Conservation (phyloP, 2,888 invertebrate species). For the Lithophane ornitopus region DNA sequence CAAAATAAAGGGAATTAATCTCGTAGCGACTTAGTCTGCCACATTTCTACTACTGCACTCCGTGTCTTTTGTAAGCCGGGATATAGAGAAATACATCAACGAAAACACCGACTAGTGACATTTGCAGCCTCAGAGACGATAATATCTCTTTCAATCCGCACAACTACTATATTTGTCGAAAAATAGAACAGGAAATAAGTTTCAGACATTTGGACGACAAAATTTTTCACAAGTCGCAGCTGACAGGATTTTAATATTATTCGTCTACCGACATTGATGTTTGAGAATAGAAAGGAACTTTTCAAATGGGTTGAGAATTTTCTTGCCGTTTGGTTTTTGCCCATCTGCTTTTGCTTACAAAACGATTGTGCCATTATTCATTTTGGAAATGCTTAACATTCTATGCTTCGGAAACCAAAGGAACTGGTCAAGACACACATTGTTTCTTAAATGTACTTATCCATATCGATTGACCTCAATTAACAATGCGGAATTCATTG, state of each 20-base stretch:
- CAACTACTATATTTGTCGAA: not conserved
- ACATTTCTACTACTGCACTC: not conserved
- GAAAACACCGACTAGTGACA: not conserved
- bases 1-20: constrained; percentile 52
- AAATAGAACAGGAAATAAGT: constrained; percentile 23
- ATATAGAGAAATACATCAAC: constrained; percentile 1
- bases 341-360: not conserved
- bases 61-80: not conserved
- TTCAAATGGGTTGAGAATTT: constrained; percentile 10
- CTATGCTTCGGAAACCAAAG: not conserved
- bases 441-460: constrained; percentile 12
- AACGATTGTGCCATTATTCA: not conserved
- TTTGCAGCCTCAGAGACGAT: not conserved
- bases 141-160: constrained; percentile 1
- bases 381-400: not conserved
- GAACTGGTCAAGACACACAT: not conserved
- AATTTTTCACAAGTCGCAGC: constrained; percentile 30
- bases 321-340: not conserved
- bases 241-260: constrained; percentile 40
- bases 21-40: constrained; percentile 1
- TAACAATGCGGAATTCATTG: constrained; percentile 21
- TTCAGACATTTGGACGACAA: not conserved
- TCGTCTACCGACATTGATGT: not conserved
- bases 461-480: constrained; percentile 34
- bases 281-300: constrained; percentile 11